Base-by-base conservation (phyloP, 1,140 invertebrate species). In the Anoplophora glabripennis region DNA sequence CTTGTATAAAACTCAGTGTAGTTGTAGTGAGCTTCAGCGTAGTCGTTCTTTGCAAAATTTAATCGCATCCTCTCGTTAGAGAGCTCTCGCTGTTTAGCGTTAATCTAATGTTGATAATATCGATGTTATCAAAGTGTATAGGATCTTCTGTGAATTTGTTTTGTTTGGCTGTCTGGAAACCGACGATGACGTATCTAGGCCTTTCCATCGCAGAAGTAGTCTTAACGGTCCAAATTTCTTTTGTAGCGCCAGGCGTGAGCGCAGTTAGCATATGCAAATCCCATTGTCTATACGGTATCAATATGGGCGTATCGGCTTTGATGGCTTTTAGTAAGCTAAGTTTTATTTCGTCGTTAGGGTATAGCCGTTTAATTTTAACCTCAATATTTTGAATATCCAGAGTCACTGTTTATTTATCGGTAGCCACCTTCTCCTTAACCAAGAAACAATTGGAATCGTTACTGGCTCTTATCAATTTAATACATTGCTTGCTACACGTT, bases 261-360 rank as follows among this genome's bases (percentile, higher is more conserved):
- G 38, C 18, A 5, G 56, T 46, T 15, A 58, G 18, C 44, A 51
- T 48, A 38, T 59, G 35, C 8, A 53, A 44, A 10, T 59, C 42
- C 57, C 57, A 52, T 36, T 59, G 52, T 46, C 57, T 44, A 42
- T 38, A 53, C 21, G 49, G 57, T 36, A 53, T 52, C 10, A 59
- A 11, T 36, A 59, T 59, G 35, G 57, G 49, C 37, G 18, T 4
- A 59, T 59, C 47, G 44, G 18, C 8, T 46, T 53, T 38, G n/a
- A 59, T 59, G 10, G 40, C 34, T 59, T 59, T 9, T 38, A 59
- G n/a, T 11, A 59, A 21, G n/a, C 46, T 15, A n/a, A 59, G 11
- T 40, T 53, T 52, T 9, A 52, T 41, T 7, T 41, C 57, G 46
- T 47, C 53, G 17, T 46, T 56, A n/a, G 52, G 38, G 17, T 41